Conservation (phyloP, 2,113 vertebrate species). For the Eulemur macaco region DNA sequence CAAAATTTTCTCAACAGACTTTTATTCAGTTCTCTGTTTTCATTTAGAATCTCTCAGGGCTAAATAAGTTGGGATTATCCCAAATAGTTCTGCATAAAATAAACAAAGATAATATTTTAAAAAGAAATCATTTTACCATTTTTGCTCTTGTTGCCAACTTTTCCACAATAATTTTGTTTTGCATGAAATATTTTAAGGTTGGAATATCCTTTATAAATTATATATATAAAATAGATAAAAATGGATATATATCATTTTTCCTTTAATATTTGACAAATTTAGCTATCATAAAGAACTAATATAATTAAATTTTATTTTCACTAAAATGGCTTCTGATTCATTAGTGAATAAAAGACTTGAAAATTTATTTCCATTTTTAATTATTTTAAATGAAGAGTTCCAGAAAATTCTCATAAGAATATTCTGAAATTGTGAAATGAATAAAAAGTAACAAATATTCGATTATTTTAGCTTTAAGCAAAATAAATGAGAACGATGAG, state of each 20-base stretch:
- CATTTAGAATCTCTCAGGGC: slow-evolving; percentile 80
- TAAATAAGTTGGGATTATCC: slow-evolving; percentile 81
- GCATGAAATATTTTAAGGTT: neutral
- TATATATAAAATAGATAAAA: too few relatives aligned
- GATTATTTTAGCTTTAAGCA: neutral
- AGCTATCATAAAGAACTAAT: neutral
- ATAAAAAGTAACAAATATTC: neutral
- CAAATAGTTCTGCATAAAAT: slow-evolving; percentile 74
- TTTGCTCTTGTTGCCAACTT: neutral
- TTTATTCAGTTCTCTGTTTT: slow-evolving; percentile 80
- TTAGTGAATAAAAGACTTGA: neutral
- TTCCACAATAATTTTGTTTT: slow-evolving; percentile 12
- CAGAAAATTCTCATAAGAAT: neutral
- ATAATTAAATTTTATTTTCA: neutral
- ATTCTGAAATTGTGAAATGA: neutral
- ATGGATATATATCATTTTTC: neutral
- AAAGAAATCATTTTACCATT: neutral
- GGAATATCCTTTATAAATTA: neutral
- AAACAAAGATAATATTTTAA: neutral
- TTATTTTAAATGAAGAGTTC: neutral
- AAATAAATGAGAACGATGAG: neutral
- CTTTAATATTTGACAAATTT: neutral
- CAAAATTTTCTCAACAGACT: slow-evolving; percentile 83
- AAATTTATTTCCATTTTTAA: neutral
- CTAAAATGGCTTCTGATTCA: neutral